Percentiles rank a stretch among this genome's conserved stretches.
Conservation (phyloP, 2,888 invertebrate species). For the Bellardia pandia region DNA sequence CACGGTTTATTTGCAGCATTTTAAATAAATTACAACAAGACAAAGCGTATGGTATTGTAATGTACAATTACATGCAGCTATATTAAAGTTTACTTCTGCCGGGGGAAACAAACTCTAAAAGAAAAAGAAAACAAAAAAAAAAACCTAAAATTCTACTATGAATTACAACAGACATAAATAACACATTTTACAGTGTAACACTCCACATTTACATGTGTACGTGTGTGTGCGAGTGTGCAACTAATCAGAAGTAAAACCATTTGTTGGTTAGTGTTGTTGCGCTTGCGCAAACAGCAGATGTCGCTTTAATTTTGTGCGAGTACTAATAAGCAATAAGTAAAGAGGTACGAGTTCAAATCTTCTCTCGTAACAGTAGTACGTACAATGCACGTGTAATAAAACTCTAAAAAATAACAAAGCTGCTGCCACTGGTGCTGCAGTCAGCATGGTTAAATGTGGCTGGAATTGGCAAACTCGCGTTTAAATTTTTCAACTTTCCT, state of each 20-base stretch:
- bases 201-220: neutral
- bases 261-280: constrained; percentile 45
- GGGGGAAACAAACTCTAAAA: constrained; percentile 46
- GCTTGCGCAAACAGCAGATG: constrained; percentile 70
- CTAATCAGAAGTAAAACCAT: constrained; percentile 46
- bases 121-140: constrained; percentile 7
- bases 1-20: constrained; percentile 33
- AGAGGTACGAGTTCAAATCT: constrained; percentile 14
- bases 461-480: constrained; percentile 19
- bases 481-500: neutral
- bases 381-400: neutral
- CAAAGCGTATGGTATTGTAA: constrained; percentile 50
- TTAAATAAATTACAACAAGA: constrained; percentile 37
- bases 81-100: constrained; percentile 32
- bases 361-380: neutral
- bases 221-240: neutral
- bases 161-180: constrained; percentile 23
- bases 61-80: constrained; percentile 54
- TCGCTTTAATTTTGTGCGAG: constrained; percentile 28
- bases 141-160: constrained; percentile 20
- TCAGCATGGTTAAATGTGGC: constrained; percentile 1
- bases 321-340: constrained; percentile 34
- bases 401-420: constrained; percentile 11
- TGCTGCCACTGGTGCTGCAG: constrained; percentile 14
- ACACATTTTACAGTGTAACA: constrained; percentile 13